phyloP scores from a whole-genome alignment of 2,888 invertebrate genomes.

The Taphrorychus bicolor region DNA sequence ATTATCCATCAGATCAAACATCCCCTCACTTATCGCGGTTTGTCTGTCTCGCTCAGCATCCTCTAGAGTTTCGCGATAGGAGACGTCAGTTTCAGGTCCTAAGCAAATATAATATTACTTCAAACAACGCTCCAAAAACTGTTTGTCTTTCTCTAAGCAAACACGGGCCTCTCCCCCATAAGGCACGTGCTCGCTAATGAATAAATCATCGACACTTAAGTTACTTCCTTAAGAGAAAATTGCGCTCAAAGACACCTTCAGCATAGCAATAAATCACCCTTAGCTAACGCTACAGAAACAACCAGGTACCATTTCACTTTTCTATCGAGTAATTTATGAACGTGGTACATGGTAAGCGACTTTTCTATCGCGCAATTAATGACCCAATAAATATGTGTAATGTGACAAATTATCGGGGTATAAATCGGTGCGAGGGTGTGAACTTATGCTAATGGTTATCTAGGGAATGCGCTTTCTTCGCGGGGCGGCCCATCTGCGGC shows the following conservation, averaged over 20 bases:
- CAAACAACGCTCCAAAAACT: background rate
- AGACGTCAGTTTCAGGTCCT: constrained; percentile 1
- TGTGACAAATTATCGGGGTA: constrained; percentile 48
- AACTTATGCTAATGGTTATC: background rate
- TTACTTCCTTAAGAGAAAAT: constrained; percentile 34
- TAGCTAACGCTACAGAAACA: constrained; percentile 21
- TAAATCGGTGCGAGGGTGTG: constrained; percentile 44
- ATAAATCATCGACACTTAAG: constrained; percentile 8
- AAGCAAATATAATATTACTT: background rate
- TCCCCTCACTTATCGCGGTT: constrained; percentile 5
- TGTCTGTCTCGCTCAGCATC: background rate
- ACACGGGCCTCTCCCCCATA: background rate
- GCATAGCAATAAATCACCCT: constrained; percentile 31
- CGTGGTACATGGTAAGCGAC: constrained; percentile 45
- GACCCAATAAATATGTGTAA: constrained; percentile 47
- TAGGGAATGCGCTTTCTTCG: background rate
- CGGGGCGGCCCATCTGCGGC: background rate
- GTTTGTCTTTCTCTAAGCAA: background rate
- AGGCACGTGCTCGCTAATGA: constrained; percentile 1
- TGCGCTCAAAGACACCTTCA: constrained; percentile 36
- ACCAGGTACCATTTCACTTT: constrained; percentile 42
- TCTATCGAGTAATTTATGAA: constrained; percentile 44
- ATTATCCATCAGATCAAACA: background rate
- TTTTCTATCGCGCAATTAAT: constrained; percentile 47
- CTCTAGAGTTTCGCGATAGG: constrained; percentile 9